A percentile compares a stretch with the other conserved stretches of the same genome.
phyloP scores from a whole-genome alignment of 1,140 invertebrate genomes.

The Aphidius ervi region DNA sequence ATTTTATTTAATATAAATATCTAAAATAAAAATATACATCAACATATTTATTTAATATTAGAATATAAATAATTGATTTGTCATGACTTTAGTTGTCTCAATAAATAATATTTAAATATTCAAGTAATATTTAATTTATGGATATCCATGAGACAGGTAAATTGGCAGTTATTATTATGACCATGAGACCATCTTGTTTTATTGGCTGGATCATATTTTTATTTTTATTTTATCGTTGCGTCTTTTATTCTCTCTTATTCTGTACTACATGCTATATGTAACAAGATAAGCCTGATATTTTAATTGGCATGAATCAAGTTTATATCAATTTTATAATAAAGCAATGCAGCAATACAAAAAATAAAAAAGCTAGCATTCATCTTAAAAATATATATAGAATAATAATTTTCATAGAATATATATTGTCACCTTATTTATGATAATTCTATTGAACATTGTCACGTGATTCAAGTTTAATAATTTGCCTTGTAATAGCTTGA shows the following conservation, averaged over 20 bases:
- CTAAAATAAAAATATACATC: no score
- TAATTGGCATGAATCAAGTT: not conserved
- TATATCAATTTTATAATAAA: no score
- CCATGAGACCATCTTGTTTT: slow-evolving; percentile 25
- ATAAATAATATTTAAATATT: slow-evolving; percentile 26
- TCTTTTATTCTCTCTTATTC: slow-evolving; percentile 11
- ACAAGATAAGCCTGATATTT: slow-evolving; percentile 4
- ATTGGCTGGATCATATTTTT: slow-evolving; percentile 37
- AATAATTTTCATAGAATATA: no score
- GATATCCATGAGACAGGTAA: slow-evolving; percentile 36
- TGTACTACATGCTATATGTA: not conserved
- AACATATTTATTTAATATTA: no score
- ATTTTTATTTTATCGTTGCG: slow-evolving; percentile 8
- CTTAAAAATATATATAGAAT: no score
- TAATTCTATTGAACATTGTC: slow-evolving; percentile 28
- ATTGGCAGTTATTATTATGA: slow-evolving; percentile 42
- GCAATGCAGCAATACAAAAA: no score
- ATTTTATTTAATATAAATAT: not conserved
- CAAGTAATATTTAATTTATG: slow-evolving; percentile 37
- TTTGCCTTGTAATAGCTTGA: slow-evolving; percentile 41
- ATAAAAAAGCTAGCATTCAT: no score
- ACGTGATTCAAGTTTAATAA: slow-evolving; percentile 42
- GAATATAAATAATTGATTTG: slow-evolving; percentile 25
- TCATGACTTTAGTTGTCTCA: slow-evolving; percentile 24
- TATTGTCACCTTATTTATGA: not conserved